Evolutionary conservation across 2,797 vertebrate genomes (phyloP).

Genomic region (Brachymystax lenok): DNA sequence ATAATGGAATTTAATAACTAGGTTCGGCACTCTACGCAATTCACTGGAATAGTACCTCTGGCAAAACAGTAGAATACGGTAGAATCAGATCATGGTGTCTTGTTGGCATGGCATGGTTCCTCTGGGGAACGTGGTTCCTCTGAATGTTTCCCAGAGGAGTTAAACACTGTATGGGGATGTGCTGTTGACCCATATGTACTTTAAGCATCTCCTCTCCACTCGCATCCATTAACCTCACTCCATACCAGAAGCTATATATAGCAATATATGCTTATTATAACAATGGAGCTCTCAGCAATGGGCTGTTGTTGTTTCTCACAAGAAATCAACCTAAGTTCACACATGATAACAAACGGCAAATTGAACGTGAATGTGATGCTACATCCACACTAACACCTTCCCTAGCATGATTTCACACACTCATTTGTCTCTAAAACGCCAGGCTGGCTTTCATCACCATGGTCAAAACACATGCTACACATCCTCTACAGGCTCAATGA

Average conservation of each 20-base stretch:
- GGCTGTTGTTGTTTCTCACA: slow-evolving; percentile 22
- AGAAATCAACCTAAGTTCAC: slow-evolving; percentile 34
- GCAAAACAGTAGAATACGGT: background rate
- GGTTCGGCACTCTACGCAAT: background rate
- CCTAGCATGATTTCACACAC: background rate
- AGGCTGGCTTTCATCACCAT: background rate
- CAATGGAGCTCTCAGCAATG: slow-evolving; percentile 43
- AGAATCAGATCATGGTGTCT: background rate
- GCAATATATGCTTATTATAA: slow-evolving; percentile 54
- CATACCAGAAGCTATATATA: slow-evolving; percentile 74
- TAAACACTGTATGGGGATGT: slow-evolving; percentile 3
- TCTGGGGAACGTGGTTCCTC: background rate
- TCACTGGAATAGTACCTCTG: background rate
- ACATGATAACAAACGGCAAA: background rate
- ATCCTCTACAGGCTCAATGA: slow-evolving; percentile 63
- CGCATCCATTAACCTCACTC: slow-evolving; percentile 60
- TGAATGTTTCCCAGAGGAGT: background rate
- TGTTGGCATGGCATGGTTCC: background rate
- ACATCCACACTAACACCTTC: background rate
- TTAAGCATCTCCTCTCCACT: slow-evolving; percentile 52
- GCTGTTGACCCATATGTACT: slow-evolving; percentile 74
- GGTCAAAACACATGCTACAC: slow-evolving; percentile 8
- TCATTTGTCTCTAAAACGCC: slow-evolving; percentile 8
- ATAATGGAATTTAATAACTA: background rate
- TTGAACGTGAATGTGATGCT: background rate